Conservation (phyloP, 2,888 invertebrate genomes). For the Stratiomys singularior region DNA sequence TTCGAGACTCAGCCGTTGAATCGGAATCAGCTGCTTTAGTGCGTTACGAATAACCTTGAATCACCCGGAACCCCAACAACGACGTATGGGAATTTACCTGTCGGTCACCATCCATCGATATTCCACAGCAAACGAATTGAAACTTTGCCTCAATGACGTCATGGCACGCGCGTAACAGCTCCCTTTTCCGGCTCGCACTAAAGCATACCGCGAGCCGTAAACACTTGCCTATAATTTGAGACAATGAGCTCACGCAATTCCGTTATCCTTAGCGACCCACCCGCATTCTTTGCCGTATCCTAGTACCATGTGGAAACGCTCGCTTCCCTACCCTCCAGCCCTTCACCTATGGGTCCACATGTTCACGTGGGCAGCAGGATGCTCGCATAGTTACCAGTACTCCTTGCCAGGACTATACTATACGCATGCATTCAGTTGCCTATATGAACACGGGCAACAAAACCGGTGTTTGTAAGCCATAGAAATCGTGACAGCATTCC, state of each 20-base stretch:
- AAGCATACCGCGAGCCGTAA: neutral
- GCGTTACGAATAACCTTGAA: conserved; percentile 14
- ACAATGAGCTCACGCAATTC: conserved; percentile 42
- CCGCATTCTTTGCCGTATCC: too few relatives aligned
- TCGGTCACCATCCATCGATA: conserved; percentile 18
- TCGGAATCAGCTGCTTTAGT: conserved; percentile 18
- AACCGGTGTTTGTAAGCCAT: neutral
- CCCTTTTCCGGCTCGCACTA: conserved; percentile 37
- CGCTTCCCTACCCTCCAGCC: too few relatives aligned
- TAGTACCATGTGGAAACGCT: too few relatives aligned
- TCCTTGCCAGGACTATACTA: neutral
- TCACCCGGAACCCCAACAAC: conserved; percentile 3
- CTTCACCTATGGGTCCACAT: neutral
- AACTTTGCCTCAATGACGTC: conserved; percentile 32
- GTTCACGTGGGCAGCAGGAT: conserved; percentile 6
- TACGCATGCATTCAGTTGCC: neutral
- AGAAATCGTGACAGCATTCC: conserved; percentile 22
- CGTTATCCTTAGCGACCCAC: neutral
- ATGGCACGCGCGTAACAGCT: conserved; percentile 33
- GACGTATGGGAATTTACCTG: neutral
- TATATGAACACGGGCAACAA: too few relatives aligned
- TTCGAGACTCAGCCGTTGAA: neutral
- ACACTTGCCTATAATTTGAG: neutral
- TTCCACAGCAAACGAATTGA: neutral
- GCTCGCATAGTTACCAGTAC: neutral